Percentiles rank a stretch among this genome's conserved stretches.
Evolutionary conservation across 2,888 invertebrate species (phyloP).

Genomic region (Tuberolachnus salignus): DNA sequence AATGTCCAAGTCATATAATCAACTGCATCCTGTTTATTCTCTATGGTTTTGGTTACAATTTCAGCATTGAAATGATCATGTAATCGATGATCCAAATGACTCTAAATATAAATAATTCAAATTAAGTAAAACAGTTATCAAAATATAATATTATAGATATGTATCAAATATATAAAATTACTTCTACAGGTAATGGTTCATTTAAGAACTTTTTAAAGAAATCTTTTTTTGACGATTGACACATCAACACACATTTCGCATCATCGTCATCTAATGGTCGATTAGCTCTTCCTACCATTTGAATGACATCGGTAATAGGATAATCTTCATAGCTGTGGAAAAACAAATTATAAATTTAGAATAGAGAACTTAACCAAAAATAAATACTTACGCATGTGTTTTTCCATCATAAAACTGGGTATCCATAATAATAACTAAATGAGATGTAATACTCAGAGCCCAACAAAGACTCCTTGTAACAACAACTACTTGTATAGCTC

Average conservation of each 20-base stretch:
- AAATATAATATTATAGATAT: slow-evolving; percentile 4
- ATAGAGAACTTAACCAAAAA: neutral
- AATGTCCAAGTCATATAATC: slow-evolving; percentile 99
- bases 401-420: slow-evolving; percentile 91
- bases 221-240: slow-evolving; percentile 96
- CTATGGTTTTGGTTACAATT: slow-evolving; percentile 98
- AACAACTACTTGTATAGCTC: slow-evolving; percentile 91
- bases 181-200: slow-evolving; percentile 94
- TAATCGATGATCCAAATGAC: slow-evolving; percentile 94
- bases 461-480: slow-evolving; percentile 91
- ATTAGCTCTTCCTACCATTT: slow-evolving; percentile 97
- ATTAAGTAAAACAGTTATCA: slow-evolving; percentile 15
- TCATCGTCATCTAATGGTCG: slow-evolving; percentile 90
- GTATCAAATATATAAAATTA: slow-evolving; percentile 60
- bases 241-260: slow-evolving; percentile 93
- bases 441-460: slow-evolving; percentile 87
- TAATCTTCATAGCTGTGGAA: slow-evolving; percentile 85
- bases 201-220: slow-evolving; percentile 98
- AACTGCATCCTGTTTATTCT: slow-evolving; percentile 99
- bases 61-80: slow-evolving; percentile 99
- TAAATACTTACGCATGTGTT: slow-evolving; percentile 61
- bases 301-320: slow-evolving; percentile 93
- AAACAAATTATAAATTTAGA: neutral
- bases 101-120: slow-evolving; percentile 65
- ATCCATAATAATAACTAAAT: slow-evolving; percentile 96